phyloP scores from a whole-genome alignment of 2,113 vertebrate species.

The Chionodraco myersi region DNA sequence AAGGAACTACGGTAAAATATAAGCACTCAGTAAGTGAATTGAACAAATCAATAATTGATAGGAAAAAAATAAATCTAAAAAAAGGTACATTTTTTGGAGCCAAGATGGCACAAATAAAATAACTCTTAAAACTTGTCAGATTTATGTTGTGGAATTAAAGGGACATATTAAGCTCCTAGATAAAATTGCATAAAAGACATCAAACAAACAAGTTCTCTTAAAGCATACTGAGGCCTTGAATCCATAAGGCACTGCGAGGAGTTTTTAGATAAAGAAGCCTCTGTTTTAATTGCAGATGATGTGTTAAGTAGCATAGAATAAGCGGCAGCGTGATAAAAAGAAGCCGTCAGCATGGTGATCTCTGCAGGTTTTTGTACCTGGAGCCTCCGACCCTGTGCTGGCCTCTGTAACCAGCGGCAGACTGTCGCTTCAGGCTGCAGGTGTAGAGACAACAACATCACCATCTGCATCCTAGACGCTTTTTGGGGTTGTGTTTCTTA shows the following conservation, averaged over 20 bases:
- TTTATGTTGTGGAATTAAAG: background rate
- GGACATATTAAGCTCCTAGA: too few relatives aligned
- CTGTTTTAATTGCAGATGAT: background rate
- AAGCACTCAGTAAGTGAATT: too few relatives aligned
- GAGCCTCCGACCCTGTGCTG: slow-evolving; percentile 48
- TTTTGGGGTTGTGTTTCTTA: background rate
- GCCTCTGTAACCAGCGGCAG: slow-evolving; percentile 28
- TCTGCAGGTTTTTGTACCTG: slow-evolving; percentile 51
- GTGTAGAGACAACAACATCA: slow-evolving; percentile 51
- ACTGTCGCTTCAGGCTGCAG: slow-evolving; percentile 56
- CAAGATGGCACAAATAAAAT: too few relatives aligned
- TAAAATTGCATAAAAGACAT: background rate
- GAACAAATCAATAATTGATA: too few relatives aligned
- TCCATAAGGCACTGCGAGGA: background rate
- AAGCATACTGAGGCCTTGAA: slow-evolving; percentile 22
- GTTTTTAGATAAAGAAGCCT: slow-evolving; percentile 12
- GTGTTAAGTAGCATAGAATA: background rate
- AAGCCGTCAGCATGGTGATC: background rate
- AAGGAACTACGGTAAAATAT: too few relatives aligned
- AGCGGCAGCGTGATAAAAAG: background rate
- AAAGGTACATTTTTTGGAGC: too few relatives aligned
- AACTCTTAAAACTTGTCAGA: background rate
- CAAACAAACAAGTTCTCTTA: background rate
- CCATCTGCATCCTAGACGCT: background rate
- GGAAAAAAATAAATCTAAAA: too few relatives aligned